Percentiles rank a stretch among this genome's conserved stretches.
phyloP scores from a whole-genome alignment of 2,888 invertebrate species.

The Brachyptera putata region DNA sequence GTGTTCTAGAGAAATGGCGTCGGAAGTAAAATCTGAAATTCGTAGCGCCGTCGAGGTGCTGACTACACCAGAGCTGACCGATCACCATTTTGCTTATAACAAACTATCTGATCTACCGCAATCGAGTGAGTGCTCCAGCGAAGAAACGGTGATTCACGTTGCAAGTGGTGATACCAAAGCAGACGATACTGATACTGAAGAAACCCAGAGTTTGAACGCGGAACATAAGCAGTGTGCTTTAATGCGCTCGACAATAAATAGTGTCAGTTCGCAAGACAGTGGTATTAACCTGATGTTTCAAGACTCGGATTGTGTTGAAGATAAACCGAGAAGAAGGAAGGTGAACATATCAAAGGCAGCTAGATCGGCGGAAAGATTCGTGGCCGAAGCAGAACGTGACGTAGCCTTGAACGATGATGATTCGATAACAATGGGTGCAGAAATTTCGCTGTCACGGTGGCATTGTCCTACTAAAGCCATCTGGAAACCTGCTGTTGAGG shows the following conservation, averaged over 20 bases:
- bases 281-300: constrained; percentile 71
- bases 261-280: constrained; percentile 61
- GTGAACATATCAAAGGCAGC: constrained; percentile 30
- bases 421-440: too few species aligned
- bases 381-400: not conserved
- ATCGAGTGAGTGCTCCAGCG: constrained; percentile 46
- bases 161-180: constrained; percentile 36
- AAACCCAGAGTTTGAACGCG: constrained; percentile 50
- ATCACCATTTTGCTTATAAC: not conserved
- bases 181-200: constrained; percentile 47
- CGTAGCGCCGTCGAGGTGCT: constrained; percentile 68
- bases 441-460: constrained; percentile 52
- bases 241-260: constrained; percentile 61
- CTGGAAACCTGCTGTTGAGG: constrained; percentile 77
- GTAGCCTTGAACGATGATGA: not conserved
- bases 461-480: constrained; percentile 72
- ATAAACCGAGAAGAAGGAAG: constrained; percentile 20
- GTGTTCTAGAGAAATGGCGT: constrained; percentile 72
- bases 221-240: constrained; percentile 49
- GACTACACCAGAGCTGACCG: constrained; percentile 51
- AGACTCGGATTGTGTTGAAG: constrained; percentile 51
- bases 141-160: constrained; percentile 46
- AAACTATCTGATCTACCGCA: constrained; percentile 15
- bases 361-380: constrained; percentile 4
- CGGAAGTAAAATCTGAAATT: constrained; percentile 73